Evolutionary conservation across 2,888 invertebrate genomes (phyloP).

Genomic region (Dinocampus coccinellae): DNA sequence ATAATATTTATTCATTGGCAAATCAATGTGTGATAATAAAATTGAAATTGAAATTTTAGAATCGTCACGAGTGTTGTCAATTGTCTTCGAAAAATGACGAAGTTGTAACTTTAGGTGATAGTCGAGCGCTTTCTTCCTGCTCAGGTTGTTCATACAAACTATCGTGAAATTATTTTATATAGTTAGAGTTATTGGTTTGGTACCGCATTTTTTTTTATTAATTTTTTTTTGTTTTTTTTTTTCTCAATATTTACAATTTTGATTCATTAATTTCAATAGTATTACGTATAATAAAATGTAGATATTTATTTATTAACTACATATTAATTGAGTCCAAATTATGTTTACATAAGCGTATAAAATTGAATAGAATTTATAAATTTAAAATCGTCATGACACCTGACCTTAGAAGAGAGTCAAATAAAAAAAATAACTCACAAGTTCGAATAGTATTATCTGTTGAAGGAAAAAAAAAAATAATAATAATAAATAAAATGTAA

Average conservation of each 20-base stretch:
- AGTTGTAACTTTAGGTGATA: constrained; percentile 58
- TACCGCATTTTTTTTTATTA: background rate
- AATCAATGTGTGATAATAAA: constrained; percentile 52
- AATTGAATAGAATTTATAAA: background rate
- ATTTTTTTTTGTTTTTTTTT: no score
- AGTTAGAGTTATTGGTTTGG: background rate
- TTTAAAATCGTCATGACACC: background rate
- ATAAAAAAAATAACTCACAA: background rate
- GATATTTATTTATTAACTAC: background rate
- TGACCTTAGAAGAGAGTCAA: background rate
- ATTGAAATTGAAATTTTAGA: constrained; percentile 72
- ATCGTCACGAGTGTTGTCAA: constrained; percentile 76
- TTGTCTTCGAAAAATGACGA: constrained; percentile 55
- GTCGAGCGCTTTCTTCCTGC: constrained; percentile 60
- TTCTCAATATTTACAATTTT: no score
- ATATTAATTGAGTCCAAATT: background rate
- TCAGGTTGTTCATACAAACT: constrained; percentile 57
- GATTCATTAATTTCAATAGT: no score
- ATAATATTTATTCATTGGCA: no score
- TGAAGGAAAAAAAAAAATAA: no score
- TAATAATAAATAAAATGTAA: background rate
- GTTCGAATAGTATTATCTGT: background rate
- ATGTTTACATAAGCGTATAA: background rate
- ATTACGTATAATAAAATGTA: background rate
- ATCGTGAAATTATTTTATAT: constrained; percentile 40